These are phyloP conservation scores for Heliconius hermathena DNA, from an alignment of 1,140 invertebrate genomes.

Conservation along the genomic window DNA sequence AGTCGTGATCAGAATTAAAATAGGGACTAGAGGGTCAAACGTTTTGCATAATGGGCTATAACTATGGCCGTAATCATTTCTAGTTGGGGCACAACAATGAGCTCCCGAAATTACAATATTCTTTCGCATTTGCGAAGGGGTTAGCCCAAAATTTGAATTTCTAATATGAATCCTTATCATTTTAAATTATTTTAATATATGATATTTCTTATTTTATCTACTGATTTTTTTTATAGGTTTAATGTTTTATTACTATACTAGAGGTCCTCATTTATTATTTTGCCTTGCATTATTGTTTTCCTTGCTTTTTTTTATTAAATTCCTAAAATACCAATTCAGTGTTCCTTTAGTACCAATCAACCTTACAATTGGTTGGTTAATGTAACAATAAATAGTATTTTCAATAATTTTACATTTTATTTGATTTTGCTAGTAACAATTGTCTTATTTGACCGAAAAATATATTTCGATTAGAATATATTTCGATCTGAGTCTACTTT, in stretches of 20 bases:
- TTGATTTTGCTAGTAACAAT: too few species aligned
- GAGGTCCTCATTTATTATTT: too few species aligned
- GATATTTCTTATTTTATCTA: background rate
- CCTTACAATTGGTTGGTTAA: too few species aligned
- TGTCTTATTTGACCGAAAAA: too few species aligned
- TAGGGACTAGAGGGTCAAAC: conserved; percentile 9
- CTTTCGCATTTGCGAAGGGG: conserved; percentile 4
- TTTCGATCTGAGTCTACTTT: too few species aligned
- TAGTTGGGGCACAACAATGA: conserved; percentile 14
- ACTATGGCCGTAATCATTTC: conserved; percentile 8
- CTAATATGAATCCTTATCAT: background rate
- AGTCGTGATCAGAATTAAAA: conserved; percentile 14
- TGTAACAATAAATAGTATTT: too few species aligned
- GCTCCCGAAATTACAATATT: conserved; percentile 10
- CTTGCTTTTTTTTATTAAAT: too few species aligned
- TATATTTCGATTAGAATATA: too few species aligned
- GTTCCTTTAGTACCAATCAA: too few species aligned
- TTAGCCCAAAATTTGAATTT: conserved; percentile 8
- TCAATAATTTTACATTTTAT: too few species aligned
- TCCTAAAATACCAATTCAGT: too few species aligned
- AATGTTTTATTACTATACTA: background rate
- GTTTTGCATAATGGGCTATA: conserved; percentile 14
- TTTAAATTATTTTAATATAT: conserved; percentile 3
- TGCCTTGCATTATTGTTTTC: too few species aligned
- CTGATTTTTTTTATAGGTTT: background rate